Percentiles rank a stretch among this genome's conserved stretches.
These are phyloP conservation scores for Lepilemur septentrionalis DNA, from an alignment of 2,797 vertebrate genomes.

Conservation along the genomic window DNA sequence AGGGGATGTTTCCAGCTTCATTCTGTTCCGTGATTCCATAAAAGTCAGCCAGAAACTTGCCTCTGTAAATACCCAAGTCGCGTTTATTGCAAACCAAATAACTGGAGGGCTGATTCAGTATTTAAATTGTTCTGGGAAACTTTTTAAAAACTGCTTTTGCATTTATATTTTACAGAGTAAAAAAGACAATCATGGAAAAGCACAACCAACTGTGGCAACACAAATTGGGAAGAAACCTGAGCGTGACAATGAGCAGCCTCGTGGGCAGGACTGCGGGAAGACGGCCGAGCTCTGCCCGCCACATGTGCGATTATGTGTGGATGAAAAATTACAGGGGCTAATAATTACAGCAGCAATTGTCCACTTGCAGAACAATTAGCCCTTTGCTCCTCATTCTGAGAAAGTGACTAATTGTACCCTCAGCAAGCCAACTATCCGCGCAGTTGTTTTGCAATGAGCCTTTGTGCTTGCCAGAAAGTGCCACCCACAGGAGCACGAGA, in stretches of 20 bases:
- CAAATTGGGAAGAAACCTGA: slow-evolving; percentile 68
- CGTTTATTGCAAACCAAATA: slow-evolving; percentile 53
- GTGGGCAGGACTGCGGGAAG: slow-evolving; percentile 44
- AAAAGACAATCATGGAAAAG: slow-evolving; percentile 71
- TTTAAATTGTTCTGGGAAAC: slow-evolving; percentile 70
- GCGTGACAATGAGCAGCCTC: slow-evolving; percentile 55
- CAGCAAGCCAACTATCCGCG: slow-evolving; percentile 52
- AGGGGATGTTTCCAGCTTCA: background rate
- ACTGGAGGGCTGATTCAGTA: slow-evolving; percentile 68
- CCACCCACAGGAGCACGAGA: background rate
- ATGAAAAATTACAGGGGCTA: slow-evolving; percentile 76
- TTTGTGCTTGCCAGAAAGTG: slow-evolving; percentile 43
- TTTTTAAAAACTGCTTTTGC: slow-evolving; percentile 71
- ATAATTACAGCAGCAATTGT: slow-evolving; percentile 79
- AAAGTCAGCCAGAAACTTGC: slow-evolving; percentile 47
- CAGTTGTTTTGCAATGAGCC: slow-evolving; percentile 60
- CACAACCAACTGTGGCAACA: slow-evolving; percentile 68
- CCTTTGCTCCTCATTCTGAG: slow-evolving; percentile 76
- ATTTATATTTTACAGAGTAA: slow-evolving; percentile 65
- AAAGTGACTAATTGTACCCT: slow-evolving; percentile 78
- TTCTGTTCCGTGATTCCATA: background rate
- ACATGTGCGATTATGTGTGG: slow-evolving; percentile 67
- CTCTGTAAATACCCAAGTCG: slow-evolving; percentile 60
- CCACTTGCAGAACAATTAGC: slow-evolving; percentile 80
- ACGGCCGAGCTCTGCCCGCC: background rate